A percentile compares a stretch with the other conserved stretches of the same genome.
These are phyloP conservation scores for Andinoacara biseriatus DNA, from an alignment of 2,113 vertebrate genomes.

Conservation along the genomic window DNA sequence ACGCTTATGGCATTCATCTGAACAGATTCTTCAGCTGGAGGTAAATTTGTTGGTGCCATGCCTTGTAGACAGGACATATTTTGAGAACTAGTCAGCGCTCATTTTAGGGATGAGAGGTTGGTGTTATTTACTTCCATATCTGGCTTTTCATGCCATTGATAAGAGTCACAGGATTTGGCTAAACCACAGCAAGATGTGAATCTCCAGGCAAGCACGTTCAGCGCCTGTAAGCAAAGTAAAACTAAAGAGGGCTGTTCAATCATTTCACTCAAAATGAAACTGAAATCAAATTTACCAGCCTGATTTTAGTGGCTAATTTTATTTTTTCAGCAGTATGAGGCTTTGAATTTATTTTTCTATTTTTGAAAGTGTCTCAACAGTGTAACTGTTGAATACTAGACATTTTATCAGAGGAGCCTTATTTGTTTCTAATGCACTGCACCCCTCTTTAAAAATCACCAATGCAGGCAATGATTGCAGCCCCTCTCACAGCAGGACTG, in stretches of 20 bases:
- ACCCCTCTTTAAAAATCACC: neutral
- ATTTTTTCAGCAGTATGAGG: neutral
- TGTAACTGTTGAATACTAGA: neutral
- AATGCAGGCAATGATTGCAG: neutral
- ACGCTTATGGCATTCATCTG: constrained; percentile 66
- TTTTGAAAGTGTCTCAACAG: neutral
- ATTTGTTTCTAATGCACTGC: constrained; percentile 16
- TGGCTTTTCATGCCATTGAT: constrained; percentile 57
- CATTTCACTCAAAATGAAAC: constrained; percentile 40
- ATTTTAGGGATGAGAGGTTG: constrained; percentile 39
- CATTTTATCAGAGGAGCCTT: constrained; percentile 5
- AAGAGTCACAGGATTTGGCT: constrained; percentile 67
- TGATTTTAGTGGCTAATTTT: neutral
- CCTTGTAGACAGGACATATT: constrained; percentile 70
- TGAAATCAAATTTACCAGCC: neutral
- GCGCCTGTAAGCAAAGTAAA: constrained; percentile 26
- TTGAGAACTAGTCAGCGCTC: constrained; percentile 69
- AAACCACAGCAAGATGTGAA: constrained; percentile 15
- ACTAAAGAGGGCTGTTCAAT: neutral
- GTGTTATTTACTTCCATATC: constrained; percentile 52
- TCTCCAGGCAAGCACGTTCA: neutral
- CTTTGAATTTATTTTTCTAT: neutral
- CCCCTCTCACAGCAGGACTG: neutral
- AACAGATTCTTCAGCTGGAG: constrained; percentile 48
- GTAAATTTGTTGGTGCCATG: constrained; percentile 62